Evolutionary conservation across 2,113 vertebrate genomes (phyloP), one percentile per base, ranked within the genome.

Genomic region (Odontesthes bonariensis): DNA sequence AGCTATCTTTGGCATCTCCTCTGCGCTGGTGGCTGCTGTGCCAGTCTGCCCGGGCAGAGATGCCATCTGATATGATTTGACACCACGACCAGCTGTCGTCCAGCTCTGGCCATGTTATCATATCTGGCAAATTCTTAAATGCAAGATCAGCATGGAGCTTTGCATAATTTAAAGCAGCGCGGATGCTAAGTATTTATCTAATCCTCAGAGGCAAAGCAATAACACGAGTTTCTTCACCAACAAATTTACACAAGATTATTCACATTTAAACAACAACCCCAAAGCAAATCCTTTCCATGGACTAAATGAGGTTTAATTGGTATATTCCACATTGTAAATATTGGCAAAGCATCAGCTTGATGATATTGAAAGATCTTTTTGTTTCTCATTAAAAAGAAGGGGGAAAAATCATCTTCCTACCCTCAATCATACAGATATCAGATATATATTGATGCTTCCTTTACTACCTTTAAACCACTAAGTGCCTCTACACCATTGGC

Each of bases 1-100:
- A 78, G 75, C 82, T 86, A 89, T 89, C 89, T 83, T 73, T 78
- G 87, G 84, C 73, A 91, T 83, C 80, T 75, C 67, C 63, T 66
- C 27, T 55, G 38, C 58, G 27, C 38, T 68, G 73, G 58, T 74
- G 38, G 71, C 77, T 47, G 56, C 69, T 54, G 83, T 85, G 85
- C 85, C 85, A 89, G 77, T 73, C 69, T 68, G 74, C 63, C 60
- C 64, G 55, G 40, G 69, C 79, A 61, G 66, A 44, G 55, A 74
- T 58, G 74, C 83, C 83, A 81, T 73, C 79, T 75, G 81, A 87
- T 73, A 82, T 40, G 52, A 84, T 69, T 13, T 79, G 81, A 87
- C 83, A 82, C 79, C 83, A 35, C 33, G 1, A 70, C 47, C 87
- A 89, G 87, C 89, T 91, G 87, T 82, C 76, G 53, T 56, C 62